Evolutionary conservation across 2,797 vertebrate species (phyloP), one percentile per base, ranked within the genome.

Genomic region (Chloroceryle amazona): DNA sequence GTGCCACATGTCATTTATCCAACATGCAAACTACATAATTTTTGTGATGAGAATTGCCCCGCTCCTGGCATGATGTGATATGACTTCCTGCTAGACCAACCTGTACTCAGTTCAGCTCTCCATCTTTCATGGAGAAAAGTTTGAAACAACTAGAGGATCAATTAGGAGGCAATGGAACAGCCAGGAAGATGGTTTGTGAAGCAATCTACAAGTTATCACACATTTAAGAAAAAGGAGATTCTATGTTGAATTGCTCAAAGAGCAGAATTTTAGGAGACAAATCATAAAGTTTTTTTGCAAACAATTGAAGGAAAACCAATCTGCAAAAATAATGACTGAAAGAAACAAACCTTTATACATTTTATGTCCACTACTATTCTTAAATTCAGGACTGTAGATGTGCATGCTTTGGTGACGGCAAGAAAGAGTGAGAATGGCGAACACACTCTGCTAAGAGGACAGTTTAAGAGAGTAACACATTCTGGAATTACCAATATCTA

Each of bases 1-100:
- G 47, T 31, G 79, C 39, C 39, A 10, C 23, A 14, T 71, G 68
- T 29, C 91, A 91, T n/a, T 80, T 89, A 89, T 14, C 47, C 47
- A 47, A 82, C 55, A 86, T 6, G 65, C 31, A 78, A 73, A 91
- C 65, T n/a, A 25, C 19, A 57, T 42, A 11, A 29, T 25, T 60
- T 89, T 81, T 70, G 23, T 42, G 39, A 4, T 42, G 47, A 86
- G 46, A 55, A 18, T 72, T 87, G 35, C 22, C 39, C 44, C 42
- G 44, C 23, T 79, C 39, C 60, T 20, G 28, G 35, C 15, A 63
- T 5, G 2, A 47, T 42, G 17, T 12, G 21, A 42, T 68, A 37
- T 3, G 37, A 60, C 74, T 87, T 87, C 63, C 54, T 84, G 54
- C 33, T 60, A 67, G 42, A 52, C 41, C 18, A 1, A 0, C 25